Evolutionary conservation across 1,140 invertebrate species (phyloP).

Genomic region (Solenopsis invicta): DNA sequence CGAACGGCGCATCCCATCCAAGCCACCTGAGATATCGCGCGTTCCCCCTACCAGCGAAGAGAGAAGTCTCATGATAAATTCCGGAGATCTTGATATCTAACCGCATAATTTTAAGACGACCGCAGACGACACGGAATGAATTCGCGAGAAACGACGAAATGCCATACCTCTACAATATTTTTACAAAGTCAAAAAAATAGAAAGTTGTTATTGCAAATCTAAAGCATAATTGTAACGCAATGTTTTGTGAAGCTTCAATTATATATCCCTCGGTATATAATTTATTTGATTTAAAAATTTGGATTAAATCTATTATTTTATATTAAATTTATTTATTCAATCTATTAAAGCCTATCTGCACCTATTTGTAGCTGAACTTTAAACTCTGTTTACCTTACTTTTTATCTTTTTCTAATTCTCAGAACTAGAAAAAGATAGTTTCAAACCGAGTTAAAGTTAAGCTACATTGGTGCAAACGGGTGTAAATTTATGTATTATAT

Average conservation of each 20-base stretch:
- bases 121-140: neutral
- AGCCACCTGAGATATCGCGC: constrained; percentile 39
- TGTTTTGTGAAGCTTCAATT: neutral
- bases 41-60: neutral
- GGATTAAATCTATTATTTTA: too few species aligned
- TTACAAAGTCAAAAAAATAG: neutral
- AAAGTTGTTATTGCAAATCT: neutral
- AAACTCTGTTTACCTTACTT: too few species aligned
- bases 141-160: neutral
- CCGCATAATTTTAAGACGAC: neutral
- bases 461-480: too few species aligned
- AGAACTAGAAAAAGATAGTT: too few species aligned
- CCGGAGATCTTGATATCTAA: constrained; percentile 59
- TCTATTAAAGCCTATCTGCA: neutral
- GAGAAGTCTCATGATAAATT: constrained; percentile 74
- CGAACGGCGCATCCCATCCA: constrained; percentile 54
- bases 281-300: neutral
- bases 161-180: too few species aligned
- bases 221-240: neutral
- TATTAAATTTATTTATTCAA: neutral
- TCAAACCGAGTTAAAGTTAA: too few species aligned
- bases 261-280: neutral
- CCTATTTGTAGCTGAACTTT: too few species aligned
- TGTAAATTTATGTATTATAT: neutral
- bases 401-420: too few species aligned